Evolutionary conservation across 2,888 invertebrate species (phyloP), one percentile per base, ranked within the genome.

Genomic region (Scaptomyza caliginosa): DNA sequence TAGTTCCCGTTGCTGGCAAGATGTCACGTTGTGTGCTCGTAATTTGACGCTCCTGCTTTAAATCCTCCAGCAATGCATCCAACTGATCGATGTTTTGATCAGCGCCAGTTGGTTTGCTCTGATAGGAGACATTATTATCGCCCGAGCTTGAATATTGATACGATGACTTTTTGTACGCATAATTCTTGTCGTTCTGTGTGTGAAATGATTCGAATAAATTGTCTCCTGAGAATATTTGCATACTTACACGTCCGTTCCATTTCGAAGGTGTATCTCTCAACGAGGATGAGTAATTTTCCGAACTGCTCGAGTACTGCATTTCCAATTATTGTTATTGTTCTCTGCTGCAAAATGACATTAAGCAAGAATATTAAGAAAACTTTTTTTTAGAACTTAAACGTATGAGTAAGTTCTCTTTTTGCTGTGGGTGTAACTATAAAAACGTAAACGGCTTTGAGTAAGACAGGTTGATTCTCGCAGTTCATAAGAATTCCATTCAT

Each of bases 51-150:
- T 92, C 91, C 55, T 90, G 86, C 77, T 95, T 95, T 79, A 96
- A 91, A 89, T 96, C 96, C 76, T 95, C 95, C 52, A 96, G 92
- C 46, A 96, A 91, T 0, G 94, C 94, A 89, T 96, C 96, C 86
- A 96, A 90, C 89, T 96, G 95, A 80, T 95, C 95, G 43, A 95
- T 95, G 86, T 95, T 95, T 85, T 94, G 93, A 75, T 90, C 87
- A 19, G n/a, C 28, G 5, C 28, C 45, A 17, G 79, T 57, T 19
- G 83, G 67, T 60, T 82, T 87, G 66, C 75, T 74, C 57, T 75
- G 69, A 67, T 82, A 89, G n/a, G 79, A 77, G 13, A 62, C 42
- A 59, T 74, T 89, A 55, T 83, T 89, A 60, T 86, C 86, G 40
- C 87, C 89, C 0, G 89, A 64, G 55, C 81, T 81, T 19, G 90